A percentile compares a stretch with the other conserved stretches of the same genome.
Conservation (phyloP, 2,888 invertebrate species). For the Mylabris sibirica region DNA sequence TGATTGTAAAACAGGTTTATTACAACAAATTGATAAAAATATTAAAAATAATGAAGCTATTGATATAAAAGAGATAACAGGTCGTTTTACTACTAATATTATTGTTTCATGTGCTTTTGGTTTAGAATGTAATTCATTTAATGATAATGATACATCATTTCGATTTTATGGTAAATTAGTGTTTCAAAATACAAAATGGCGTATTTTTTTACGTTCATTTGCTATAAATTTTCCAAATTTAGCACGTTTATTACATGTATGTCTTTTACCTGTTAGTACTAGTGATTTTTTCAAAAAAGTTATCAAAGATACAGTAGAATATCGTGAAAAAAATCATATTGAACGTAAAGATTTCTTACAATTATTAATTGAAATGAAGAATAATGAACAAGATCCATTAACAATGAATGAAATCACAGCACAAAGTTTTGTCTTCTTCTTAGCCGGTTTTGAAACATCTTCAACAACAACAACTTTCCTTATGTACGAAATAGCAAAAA, state of each 20-base stretch:
- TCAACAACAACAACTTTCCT: slow-evolving; percentile 40
- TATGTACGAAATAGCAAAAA: slow-evolving; percentile 36
- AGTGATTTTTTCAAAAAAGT: slow-evolving; percentile 60
- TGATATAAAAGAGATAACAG: no score
- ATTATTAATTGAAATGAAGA: slow-evolving; percentile 62
- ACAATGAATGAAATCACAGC: slow-evolving; percentile 30
- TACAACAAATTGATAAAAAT: no score
- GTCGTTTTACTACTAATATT: no score
- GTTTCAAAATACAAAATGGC: no score
- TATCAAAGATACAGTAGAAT: slow-evolving; percentile 59
- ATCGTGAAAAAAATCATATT: slow-evolving; percentile 60
- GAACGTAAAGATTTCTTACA: slow-evolving; percentile 66
- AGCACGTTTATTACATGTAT: background rate
- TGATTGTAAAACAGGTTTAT: no score
- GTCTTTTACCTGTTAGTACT: slow-evolving; percentile 28
- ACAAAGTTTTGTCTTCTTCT: no score
- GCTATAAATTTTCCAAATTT: background rate
- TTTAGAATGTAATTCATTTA: no score
- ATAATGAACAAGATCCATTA: slow-evolving; percentile 35
- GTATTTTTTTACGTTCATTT: no score
- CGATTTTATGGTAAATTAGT: no score
- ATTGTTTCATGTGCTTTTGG: no score
- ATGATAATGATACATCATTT: no score
- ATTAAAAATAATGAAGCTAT: no score
- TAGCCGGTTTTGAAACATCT: slow-evolving; percentile 41